Base-by-base conservation (phyloP, 2,888 invertebrate species). In the Ormyrus thymus region DNA sequence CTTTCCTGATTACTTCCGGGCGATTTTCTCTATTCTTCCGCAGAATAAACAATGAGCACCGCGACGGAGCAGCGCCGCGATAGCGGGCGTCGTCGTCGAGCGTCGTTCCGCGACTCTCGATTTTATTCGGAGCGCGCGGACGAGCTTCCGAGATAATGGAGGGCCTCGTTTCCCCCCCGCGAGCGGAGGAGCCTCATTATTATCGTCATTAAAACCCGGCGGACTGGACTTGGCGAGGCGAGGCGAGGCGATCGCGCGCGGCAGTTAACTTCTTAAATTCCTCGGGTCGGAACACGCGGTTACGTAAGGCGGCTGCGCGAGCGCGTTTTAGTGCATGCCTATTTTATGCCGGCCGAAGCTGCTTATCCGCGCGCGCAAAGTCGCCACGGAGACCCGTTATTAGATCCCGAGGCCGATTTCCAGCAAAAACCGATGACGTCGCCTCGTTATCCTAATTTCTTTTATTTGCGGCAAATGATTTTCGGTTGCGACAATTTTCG, bases 21-120 rank as follows among this genome's bases (percentile, higher is more conserved):
- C 68, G 59, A 72, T 66, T 77, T 73, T 68, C 72, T 68, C 61
- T 50, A 59, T 66, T 78, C 66, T 66, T 72, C 56, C 68, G 65
- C 51, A 45, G 56, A 78, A 74, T 74, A 74, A 78, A 74, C 69
- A 73, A 69, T 69, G 64, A 74, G 45, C 56, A 48, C 11, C 6
- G 29, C 51, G 66, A 68, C n/a, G 79, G 80, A 81, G 81, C 8
- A 13, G 59, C 9, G 46, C 58, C 13, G 4, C 48, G 50, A 65
- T 3, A 65, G 10, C 62, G 13, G 62, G 5, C 50, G 15, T 15
- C 45, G 48, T 69, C n/a, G 50, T 59, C 11, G 46, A 50, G 13
- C n/a, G 6, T 53, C 64, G 10, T 45, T 64, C 64, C 64, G 46
- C 45, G 29, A 68, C 51, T 59, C 59, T 7, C 66, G 59, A 61